Evolutionary conservation across 2,113 vertebrate genomes (phyloP).

Genomic region (Thomomys bottae): DNA sequence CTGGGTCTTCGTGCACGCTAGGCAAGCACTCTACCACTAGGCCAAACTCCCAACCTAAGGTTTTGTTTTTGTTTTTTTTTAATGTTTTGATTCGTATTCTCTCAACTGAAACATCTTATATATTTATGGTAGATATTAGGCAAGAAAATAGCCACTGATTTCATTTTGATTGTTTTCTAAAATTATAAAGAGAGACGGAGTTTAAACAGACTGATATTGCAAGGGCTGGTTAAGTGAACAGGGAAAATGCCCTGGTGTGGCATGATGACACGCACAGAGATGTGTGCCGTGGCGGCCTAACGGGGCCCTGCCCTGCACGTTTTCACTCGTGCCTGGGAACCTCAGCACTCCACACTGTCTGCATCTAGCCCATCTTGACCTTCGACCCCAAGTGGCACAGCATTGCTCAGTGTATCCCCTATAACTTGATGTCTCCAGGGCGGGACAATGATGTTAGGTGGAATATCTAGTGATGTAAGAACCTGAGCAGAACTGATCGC

Average conservation of each 20-base stretch:
- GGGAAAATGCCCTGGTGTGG: neutral
- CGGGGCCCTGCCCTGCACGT: no score
- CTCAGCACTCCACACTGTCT: neutral
- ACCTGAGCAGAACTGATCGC: neutral
- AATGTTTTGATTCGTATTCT: no score
- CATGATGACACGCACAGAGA: neutral
- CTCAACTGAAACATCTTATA: neutral
- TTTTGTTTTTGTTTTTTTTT: no score
- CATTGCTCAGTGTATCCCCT: neutral
- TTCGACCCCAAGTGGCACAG: neutral
- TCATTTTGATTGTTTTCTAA: constrained; percentile 25
- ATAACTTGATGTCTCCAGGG: neutral
- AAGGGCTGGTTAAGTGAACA: neutral
- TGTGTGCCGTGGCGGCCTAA: neutral
- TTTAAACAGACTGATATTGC: neutral
- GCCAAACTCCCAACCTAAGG: no score
- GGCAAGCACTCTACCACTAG: no score
- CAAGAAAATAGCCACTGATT: neutral
- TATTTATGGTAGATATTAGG: neutral
- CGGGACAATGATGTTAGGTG: neutral
- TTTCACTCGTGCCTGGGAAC: neutral
- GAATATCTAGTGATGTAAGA: neutral
- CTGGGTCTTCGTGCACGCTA: no score
- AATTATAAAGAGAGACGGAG: neutral
- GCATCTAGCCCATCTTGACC: neutral